phyloP scores from a whole-genome alignment of 2,797 vertebrate genomes.

The Pseudochaenichthys georgianus region DNA sequence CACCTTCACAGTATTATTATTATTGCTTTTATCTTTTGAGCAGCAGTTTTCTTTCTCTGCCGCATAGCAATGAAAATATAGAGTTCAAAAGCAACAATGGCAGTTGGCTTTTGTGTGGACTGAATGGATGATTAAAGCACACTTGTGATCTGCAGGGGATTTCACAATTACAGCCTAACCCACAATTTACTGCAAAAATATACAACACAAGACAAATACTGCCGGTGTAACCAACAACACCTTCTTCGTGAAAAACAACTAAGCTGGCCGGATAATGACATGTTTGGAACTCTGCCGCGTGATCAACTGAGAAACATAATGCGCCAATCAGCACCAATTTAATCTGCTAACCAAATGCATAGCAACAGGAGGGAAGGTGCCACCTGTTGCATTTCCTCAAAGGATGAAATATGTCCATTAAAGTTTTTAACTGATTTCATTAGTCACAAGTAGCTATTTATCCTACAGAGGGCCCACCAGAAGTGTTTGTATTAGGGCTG shows the following conservation, averaged over 20 bases:
- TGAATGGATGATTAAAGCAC: neutral
- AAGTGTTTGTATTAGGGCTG: constrained; percentile 6
- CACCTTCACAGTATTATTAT: neutral
- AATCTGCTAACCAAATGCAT: neutral
- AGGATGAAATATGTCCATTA: too few species aligned
- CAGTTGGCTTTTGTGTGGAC: neutral
- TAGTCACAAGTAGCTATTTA: neutral
- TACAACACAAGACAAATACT: neutral
- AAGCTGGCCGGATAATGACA: neutral
- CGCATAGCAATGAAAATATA: neutral
- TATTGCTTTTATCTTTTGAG: neutral
- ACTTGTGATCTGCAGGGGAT: neutral
- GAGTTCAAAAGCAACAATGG: neutral
- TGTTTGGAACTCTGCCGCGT: neutral
- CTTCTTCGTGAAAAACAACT: neutral
- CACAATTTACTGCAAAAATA: neutral
- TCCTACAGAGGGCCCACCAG: neutral
- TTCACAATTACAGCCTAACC: neutral
- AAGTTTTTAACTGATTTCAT: too few species aligned
- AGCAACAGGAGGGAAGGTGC: neutral
- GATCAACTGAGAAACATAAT: constrained; percentile 1
- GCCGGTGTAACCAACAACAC: too few species aligned
- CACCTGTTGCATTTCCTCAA: neutral
- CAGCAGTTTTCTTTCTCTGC: neutral
- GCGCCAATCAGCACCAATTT: neutral